Percentiles rank a stretch among this genome's conserved stretches.
Evolutionary conservation across 2,888 invertebrate genomes (phyloP).

Genomic region (Encarsia formosa): DNA sequence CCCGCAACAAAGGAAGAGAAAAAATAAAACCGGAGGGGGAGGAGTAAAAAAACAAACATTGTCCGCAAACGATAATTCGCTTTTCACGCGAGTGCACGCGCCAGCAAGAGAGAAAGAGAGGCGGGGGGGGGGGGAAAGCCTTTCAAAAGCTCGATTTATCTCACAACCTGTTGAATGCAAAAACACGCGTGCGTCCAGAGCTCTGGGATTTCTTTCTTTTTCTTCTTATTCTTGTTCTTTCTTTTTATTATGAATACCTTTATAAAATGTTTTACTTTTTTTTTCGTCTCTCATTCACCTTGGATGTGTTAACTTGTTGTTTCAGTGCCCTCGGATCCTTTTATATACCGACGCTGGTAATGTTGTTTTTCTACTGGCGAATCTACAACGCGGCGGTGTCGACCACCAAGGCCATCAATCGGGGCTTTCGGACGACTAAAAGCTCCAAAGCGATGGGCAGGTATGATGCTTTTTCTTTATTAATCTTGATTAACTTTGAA

Average conservation of each 20-base stretch:
- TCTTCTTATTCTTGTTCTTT: too few relatives aligned
- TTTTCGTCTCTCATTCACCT: too few relatives aligned
- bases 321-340: slow-evolving; percentile 92
- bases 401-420: slow-evolving; percentile 89
- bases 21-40: neutral
- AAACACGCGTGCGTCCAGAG: slow-evolving; percentile 5
- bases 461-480: slow-evolving; percentile 33
- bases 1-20: too few relatives aligned
- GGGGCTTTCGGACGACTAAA: slow-evolving; percentile 84
- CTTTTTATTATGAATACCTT: neutral
- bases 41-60: neutral
- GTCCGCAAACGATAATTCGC: neutral
- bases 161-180: slow-evolving; percentile 24
- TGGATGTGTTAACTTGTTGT: slow-evolving; percentile 13
- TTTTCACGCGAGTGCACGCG: neutral
- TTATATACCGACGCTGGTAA: slow-evolving; percentile 96
- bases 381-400: slow-evolving; percentile 92
- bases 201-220: too few relatives aligned
- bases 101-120: neutral
- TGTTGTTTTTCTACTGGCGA: slow-evolving; percentile 97
- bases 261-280: too few relatives aligned
- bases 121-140: neutral
- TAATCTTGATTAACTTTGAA: too few relatives aligned
- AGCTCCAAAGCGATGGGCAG: slow-evolving; percentile 54
- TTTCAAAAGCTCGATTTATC: neutral